A percentile compares a stretch with the other conserved stretches of the same genome.
Evolutionary conservation across 2,113 vertebrate genomes (phyloP).

Genomic region (Silurus asotus): DNA sequence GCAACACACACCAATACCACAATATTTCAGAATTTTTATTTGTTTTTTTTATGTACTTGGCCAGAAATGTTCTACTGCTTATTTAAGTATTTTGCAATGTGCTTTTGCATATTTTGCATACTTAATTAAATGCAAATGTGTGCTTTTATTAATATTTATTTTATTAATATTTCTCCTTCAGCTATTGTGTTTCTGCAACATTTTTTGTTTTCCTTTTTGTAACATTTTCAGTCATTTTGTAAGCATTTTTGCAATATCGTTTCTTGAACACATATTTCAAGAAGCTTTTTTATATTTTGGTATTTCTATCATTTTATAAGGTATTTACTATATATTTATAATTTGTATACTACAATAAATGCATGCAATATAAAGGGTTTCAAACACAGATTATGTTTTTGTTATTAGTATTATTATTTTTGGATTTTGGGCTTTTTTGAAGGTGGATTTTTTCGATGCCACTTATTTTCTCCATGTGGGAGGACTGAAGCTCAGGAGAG

Average conservation of each 20-base stretch:
- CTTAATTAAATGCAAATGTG: too few relatives aligned
- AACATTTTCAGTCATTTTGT: background rate
- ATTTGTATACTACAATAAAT: background rate
- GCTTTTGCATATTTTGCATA: too few relatives aligned
- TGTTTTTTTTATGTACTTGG: too few relatives aligned
- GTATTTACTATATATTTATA: background rate
- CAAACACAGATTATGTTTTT: background rate
- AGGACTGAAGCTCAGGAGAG: conserved; percentile 26
- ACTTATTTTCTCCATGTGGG: conserved; percentile 13
- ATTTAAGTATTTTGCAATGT: too few relatives aligned
- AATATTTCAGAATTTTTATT: too few relatives aligned
- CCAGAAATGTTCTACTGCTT: too few relatives aligned
- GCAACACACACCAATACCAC: too few relatives aligned
- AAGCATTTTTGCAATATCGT: background rate
- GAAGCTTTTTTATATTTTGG: background rate
- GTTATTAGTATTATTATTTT: background rate
- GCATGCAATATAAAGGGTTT: background rate
- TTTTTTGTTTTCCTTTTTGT: background rate
- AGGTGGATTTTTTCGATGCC: conserved; percentile 9
- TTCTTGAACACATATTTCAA: background rate
- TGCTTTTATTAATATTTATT: background rate
- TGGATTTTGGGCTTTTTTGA: background rate
- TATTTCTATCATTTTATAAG: background rate
- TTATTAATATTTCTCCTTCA: background rate
- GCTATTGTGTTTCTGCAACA: background rate